Base-by-base conservation (phyloP, 2,888 invertebrate species). In the Melanotus villosus region DNA sequence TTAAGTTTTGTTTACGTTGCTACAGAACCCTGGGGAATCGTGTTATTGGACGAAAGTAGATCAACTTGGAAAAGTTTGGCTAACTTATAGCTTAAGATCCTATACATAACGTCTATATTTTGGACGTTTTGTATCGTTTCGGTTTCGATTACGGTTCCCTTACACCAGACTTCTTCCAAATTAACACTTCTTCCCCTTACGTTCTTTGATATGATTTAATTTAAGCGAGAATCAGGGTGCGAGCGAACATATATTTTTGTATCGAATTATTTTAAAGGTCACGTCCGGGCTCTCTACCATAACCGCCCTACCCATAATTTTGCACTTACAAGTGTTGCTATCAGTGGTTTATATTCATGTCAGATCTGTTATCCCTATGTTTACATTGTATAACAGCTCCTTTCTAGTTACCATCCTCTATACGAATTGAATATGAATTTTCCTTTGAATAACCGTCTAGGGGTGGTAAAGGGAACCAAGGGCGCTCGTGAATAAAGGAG, bases 361-460 rank as follows among this genome's bases (percentile, higher is more conserved):
- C 78, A 76, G 78, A 77, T 73, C 75, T 75, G 75, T 75, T 76
- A 75, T 75, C 74, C 77, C 73, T 74, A 70, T 76, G 77, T 78
- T 78, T 78, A 78, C 78, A 78, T 76, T 76, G 77, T 76, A 74
- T 78, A 78, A 78, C 78, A 73, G 76, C 72, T 73, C 75, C 77
- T 75, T 76, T 75, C 75, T 76, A 76, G 76, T 78, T 77, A 76
- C 75, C 75, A 69, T 72, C 67, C 73, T 76, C 75, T 72, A 70
- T 76, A 78, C 77, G 76, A 77, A 78, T 78, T 77, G 76, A 77
- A 78, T 78, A 77, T 76, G 76, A 77, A 77, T 76, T 76, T 75
- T 74, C 72, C 75, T 76, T 75, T 77, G 76, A 70, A 70, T 65
- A 54, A 60, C 43, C 65, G 62, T 58, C 50, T 47, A n/a, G 19